These are phyloP conservation scores for Rhipidura dahli DNA, from an alignment of 2,113 vertebrate genomes.

Conservation along the genomic window DNA sequence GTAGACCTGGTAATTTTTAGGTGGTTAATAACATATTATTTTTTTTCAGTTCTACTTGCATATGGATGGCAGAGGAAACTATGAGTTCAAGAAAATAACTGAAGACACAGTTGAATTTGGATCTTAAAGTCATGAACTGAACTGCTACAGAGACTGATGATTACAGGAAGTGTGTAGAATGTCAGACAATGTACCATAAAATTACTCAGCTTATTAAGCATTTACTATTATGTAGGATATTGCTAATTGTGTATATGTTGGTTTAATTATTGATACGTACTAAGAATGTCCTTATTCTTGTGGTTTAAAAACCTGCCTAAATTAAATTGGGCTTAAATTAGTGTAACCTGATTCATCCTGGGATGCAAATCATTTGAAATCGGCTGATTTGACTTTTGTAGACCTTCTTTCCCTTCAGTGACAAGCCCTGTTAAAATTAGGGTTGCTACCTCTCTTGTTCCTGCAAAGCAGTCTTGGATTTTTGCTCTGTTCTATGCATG, in stretches of 20 bases:
- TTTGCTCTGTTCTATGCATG: constrained; percentile 43
- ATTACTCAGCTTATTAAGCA: constrained; percentile 62
- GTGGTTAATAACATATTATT: not conserved
- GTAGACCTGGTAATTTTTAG: not conserved
- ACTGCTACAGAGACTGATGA: constrained; percentile 43
- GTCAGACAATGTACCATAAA: constrained; percentile 58
- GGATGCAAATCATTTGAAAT: constrained; percentile 80
- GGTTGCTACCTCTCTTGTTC: constrained; percentile 65
- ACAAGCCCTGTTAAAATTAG: constrained; percentile 75
- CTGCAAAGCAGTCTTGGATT: constrained; percentile 55
- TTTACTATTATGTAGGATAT: constrained; percentile 78
- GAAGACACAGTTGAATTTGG: constrained; percentile 95
- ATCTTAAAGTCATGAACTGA: constrained; percentile 75
- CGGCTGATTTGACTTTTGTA: constrained; percentile 76
- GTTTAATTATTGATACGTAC: constrained; percentile 86
- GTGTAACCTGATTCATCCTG: constrained; percentile 78
- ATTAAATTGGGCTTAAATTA: constrained; percentile 83
- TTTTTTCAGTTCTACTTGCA: constrained; percentile 88
- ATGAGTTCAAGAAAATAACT: constrained; percentile 96
- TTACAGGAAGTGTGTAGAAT: constrained; percentile 36
- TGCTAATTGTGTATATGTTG: constrained; percentile 84
- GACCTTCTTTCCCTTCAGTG: constrained; percentile 69
- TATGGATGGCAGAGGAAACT: constrained; percentile 96
- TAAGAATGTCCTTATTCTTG: constrained; percentile 84
- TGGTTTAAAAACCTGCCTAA: constrained; percentile 82